Percentiles rank a stretch among this genome's conserved stretches.
Evolutionary conservation across 2,888 invertebrate species (phyloP).

Genomic region (Agonum fuliginosum): DNA sequence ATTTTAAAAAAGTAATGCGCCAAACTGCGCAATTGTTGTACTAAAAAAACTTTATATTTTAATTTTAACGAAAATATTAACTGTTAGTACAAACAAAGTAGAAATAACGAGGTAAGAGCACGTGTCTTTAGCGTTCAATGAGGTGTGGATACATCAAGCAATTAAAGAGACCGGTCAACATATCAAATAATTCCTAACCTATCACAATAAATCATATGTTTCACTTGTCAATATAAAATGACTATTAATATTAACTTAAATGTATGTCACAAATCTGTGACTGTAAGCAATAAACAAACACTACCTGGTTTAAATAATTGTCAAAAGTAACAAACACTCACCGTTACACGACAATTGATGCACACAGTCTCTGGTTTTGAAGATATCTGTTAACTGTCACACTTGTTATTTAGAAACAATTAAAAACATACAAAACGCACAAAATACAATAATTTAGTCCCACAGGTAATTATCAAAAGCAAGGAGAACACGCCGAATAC

Average conservation of each 20-base stretch:
- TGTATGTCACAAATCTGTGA: conserved; percentile 18
- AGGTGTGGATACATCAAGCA: conserved; percentile 34
- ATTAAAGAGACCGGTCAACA: conserved; percentile 41
- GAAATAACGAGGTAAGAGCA: conserved; percentile 1
- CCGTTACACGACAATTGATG: conserved; percentile 49
- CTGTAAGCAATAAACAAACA: conserved; percentile 43
- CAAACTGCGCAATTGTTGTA: not conserved
- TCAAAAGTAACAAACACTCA: conserved; percentile 50
- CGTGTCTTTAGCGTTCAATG: conserved; percentile 47
- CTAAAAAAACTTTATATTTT: too few relatives aligned
- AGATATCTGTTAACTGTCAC: conserved; percentile 31
- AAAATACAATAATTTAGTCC: conserved; percentile 44
- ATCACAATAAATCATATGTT: conserved; percentile 49
- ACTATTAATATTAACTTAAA: conserved; percentile 15
- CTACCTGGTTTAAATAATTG: conserved; percentile 28
- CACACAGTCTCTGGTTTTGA: conserved; percentile 30
- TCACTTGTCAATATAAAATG: conserved; percentile 41
- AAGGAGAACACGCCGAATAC: conserved; percentile 56
- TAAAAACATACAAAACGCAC: conserved; percentile 46
- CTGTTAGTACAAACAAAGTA: too few relatives aligned
- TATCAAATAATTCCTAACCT: conserved; percentile 50
- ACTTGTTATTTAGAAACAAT: conserved; percentile 46
- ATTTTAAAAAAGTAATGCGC: not conserved
- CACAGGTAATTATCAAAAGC: conserved; percentile 45
- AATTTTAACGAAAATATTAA: too few relatives aligned